Base-by-base conservation (phyloP, 2,797 vertebrate species). In the Parambassis ranga region DNA sequence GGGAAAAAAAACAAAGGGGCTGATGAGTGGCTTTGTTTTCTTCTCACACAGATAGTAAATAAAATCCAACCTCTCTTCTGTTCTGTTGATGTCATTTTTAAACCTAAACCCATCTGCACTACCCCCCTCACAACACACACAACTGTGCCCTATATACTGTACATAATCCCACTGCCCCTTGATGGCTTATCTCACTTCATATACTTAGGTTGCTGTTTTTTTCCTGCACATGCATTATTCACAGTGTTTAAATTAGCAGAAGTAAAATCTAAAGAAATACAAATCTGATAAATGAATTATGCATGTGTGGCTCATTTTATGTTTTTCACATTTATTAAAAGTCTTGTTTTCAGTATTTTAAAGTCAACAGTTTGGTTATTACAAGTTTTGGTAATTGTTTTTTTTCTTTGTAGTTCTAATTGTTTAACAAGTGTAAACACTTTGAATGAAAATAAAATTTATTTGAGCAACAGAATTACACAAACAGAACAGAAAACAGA, bases 121-220 rank as follows among this genome's bases (percentile, higher is more conserved):
- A 22, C 5, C 16, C 35, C 27, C 37, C 58, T 30, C 23, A 24
- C 31, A 38, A 37, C 41, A 31, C 3, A 7, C 44, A 75, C 23
- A 28, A 46, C 27, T 39, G 26, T 5, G 18, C 65, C 52, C 65
- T 41, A 39, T 74, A 72, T 56, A 31, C 43, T 20, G 27, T 31
- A 60, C 63, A 59, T 83, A 79, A 86, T 84, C 65, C 66, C 63
- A 41, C 55, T 9, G 19, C 44, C 4, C 76, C 67, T 59, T 50
- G 35, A 65, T 75, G 74, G 23, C 2, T 81, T 77, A 75, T 77
- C 6, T 4, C 51, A 46, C 64, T 71, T 58, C 37, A 71, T 65
- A 69, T 42, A 44, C 62, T 77, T 70, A 0, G 0, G n/a, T 27
- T n/a, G 2, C 6, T 51, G 14, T 30, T 31, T 61, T 49, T 28